Evolutionary conservation across 2,888 invertebrate genomes (phyloP), one percentile per base, ranked within the genome.

Genomic region (Anaspis maculata): DNA sequence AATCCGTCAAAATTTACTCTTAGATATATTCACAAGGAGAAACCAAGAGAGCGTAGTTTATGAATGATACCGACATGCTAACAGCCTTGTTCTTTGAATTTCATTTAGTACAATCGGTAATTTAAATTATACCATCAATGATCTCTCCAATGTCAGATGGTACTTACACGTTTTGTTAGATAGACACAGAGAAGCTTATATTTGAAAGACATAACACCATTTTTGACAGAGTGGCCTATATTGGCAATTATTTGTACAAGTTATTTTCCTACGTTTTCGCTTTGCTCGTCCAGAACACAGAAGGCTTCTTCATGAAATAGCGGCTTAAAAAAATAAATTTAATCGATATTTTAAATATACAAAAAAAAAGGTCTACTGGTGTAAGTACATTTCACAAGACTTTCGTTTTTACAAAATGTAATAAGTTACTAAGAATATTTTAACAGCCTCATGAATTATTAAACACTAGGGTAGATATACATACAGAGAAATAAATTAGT

Each of bases 371-470:
- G 36, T 45, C 39, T 41, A 41, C 41, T 43, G 33, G 40, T 53
- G 54, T 61, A 61, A 60, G 61, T 61, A 61, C 61, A 57, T 51
- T 54, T 52, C 54, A 58, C 55, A 59, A 59, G 56, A 47, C 52
- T 52, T 51, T 45, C 19, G 19, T 19, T 47, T 51, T 57, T 56
- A 54, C 49, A 55, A 59, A 56, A 55, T 53, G 46, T 49, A 57
- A 59, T 59, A 61, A 61, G 56, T 62, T 61, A 61, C 56, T 61
- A 61, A 60, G 56, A 57, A 52, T 60, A 59, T 44, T 58, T 59
- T 49, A 61, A 62, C 62, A 62, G 62, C 62, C 62, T 62, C 59
- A 50, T 57, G 54, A 52, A 58, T 57, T 47, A 56, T 58, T 62
- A 60, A 50, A 52, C n/a, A 54, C 57, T 59, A 59, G 52, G 37